Evolutionary conservation across 2,888 invertebrate genomes (phyloP).

Genomic region (Campoplex capitator): DNA sequence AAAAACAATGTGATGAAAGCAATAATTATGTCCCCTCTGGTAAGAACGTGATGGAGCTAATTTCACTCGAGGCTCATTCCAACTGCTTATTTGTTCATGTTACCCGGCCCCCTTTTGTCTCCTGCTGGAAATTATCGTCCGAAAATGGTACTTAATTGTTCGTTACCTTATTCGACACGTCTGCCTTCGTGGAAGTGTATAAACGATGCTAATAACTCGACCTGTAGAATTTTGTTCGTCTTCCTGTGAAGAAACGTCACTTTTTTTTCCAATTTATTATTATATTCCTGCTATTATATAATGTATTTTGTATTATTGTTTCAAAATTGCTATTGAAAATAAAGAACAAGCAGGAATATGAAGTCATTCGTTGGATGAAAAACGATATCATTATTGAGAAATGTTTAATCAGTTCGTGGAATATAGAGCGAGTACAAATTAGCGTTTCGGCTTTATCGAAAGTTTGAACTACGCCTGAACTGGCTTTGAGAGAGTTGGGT

Average conservation of each 20-base stretch:
- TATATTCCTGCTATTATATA: background rate
- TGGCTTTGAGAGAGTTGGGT: background rate
- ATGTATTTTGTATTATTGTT: background rate
- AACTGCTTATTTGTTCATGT: background rate
- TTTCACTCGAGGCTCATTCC: slow-evolving; percentile 13
- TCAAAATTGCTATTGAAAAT: background rate
- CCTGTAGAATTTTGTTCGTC: background rate
- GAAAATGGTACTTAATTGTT: slow-evolving; percentile 60
- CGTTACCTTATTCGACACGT: slow-evolving; percentile 19
- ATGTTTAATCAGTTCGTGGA: slow-evolving; percentile 1
- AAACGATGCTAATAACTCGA: background rate
- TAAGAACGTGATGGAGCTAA: slow-evolving; percentile 18
- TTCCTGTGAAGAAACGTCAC: background rate
- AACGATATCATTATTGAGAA: background rate
- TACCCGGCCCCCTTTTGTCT: background rate
- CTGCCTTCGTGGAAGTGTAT: background rate
- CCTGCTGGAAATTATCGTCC: slow-evolving; percentile 8
- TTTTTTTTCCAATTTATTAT: background rate
- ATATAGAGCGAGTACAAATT: slow-evolving; percentile 32
- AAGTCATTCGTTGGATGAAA: background rate
- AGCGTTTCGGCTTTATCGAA: background rate
- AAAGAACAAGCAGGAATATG: background rate
- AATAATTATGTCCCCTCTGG: background rate
- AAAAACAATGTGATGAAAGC: background rate
- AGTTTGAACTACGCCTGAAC: slow-evolving; percentile 27